Evolutionary conservation across 2,113 vertebrate species (phyloP).

Genomic region (Salminus brasiliensis): DNA sequence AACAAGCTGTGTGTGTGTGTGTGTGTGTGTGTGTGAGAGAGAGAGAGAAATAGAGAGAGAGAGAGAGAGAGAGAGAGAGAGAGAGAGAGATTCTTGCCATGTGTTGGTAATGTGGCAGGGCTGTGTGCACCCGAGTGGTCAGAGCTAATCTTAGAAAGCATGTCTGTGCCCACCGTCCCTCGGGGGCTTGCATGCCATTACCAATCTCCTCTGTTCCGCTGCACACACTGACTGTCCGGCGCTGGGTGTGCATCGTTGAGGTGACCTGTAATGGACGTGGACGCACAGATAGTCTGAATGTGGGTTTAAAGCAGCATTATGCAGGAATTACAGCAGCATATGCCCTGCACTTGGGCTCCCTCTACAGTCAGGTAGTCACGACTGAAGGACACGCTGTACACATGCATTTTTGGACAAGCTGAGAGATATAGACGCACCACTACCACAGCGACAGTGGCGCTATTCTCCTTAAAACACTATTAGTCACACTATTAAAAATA

Average conservation of each 20-base stretch:
- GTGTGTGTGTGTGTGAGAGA: constrained; percentile 11
- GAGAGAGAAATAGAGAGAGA: constrained; percentile 14
- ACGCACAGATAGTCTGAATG: no score
- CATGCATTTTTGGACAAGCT: no score
- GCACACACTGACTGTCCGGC: constrained; percentile 50
- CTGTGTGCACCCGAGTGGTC: constrained; percentile 41
- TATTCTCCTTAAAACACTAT: no score
- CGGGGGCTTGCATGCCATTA: constrained; percentile 32
- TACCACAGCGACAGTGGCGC: no score
- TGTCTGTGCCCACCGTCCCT: constrained; percentile 51
- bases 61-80: constrained; percentile 19
- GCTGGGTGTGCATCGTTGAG: not conserved
- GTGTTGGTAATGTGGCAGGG: constrained; percentile 24
- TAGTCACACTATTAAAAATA: no score
- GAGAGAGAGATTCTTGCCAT: constrained; percentile 13
- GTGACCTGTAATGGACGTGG: not conserved
- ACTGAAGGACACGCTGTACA: no score
- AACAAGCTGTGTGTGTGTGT: constrained; percentile 3
- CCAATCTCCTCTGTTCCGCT: constrained; percentile 50
- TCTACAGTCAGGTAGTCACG: no score
- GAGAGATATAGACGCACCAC: no score
- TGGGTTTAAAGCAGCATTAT: no score
- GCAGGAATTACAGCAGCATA: no score
- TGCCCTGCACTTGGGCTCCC: no score
- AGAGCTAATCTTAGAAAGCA: constrained; percentile 71